phyloP scores from a whole-genome alignment of 2,888 invertebrate species.

The Leptopterna dolabrata region DNA sequence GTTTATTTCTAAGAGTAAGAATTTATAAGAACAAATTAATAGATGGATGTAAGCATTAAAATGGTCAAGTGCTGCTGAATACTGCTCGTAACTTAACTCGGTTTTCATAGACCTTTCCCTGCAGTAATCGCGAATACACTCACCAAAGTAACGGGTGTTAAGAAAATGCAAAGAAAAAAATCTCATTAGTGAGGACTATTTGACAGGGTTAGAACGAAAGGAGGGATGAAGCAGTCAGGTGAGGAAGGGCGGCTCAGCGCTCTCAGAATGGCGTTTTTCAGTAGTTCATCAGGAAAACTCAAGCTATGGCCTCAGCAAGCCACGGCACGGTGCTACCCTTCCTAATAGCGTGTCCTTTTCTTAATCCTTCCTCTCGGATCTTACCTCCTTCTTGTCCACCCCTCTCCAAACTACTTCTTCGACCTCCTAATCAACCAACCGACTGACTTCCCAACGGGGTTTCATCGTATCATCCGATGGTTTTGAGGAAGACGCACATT shows the following conservation, averaged over 20 bases:
- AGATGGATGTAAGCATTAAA: no score
- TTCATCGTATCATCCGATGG: background rate
- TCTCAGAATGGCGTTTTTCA: background rate
- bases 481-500: background rate
- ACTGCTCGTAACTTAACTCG: no score
- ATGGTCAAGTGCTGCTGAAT: no score
- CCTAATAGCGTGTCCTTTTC: background rate
- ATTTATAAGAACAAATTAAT: no score
- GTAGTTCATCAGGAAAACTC: background rate
- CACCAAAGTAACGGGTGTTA: background rate
- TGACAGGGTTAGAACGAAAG: background rate
- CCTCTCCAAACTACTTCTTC: background rate
- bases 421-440: background rate
- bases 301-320: background rate
- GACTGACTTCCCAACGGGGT: background rate
- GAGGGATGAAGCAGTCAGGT: background rate
- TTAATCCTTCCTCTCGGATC: background rate
- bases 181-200: background rate
- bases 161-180: background rate
- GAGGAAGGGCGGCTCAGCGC: background rate
- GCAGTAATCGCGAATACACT: background rate
- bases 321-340: background rate
- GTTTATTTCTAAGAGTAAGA: no score
- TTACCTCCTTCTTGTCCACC: background rate
- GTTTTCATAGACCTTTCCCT: no score